These are phyloP conservation scores for Glyptemys insculpta DNA, from an alignment of 2,797 vertebrate species.

Conservation along the genomic window DNA sequence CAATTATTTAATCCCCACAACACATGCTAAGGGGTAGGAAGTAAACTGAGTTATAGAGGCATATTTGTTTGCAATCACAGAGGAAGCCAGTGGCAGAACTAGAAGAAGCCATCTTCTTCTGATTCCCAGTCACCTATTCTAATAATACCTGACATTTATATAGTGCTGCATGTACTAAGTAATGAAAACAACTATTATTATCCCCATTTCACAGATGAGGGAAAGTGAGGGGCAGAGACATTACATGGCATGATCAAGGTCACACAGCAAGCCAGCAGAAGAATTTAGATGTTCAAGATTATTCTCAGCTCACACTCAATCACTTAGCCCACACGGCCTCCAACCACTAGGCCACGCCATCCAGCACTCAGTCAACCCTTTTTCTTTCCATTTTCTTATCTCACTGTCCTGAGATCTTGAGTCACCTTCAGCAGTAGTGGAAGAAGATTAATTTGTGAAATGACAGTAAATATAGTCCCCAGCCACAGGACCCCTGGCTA, in stretches of 20 bases:
- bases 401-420: background rate
- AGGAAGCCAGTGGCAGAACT: fast-evolving
- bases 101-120: background rate
- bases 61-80: background rate
- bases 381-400: background rate
- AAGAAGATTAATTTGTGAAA: background rate
- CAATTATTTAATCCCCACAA: background rate
- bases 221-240: background rate
- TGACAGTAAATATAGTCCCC: background rate
- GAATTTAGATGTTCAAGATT: background rate
- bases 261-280: background rate
- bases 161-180: background rate
- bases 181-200: background rate
- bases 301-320: background rate
- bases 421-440: background rate
- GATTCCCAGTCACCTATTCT: background rate
- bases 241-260: background rate
- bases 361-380: background rate
- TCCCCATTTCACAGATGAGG: background rate
- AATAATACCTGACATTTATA: background rate
- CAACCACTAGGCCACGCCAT: background rate
- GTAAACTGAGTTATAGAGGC: slow-evolving; percentile 2
- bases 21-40: background rate
- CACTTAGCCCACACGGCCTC: background rate
- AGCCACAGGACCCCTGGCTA: background rate